phyloP scores from a whole-genome alignment of 2,888 invertebrate genomes.

The Cheilosia impressa region DNA sequence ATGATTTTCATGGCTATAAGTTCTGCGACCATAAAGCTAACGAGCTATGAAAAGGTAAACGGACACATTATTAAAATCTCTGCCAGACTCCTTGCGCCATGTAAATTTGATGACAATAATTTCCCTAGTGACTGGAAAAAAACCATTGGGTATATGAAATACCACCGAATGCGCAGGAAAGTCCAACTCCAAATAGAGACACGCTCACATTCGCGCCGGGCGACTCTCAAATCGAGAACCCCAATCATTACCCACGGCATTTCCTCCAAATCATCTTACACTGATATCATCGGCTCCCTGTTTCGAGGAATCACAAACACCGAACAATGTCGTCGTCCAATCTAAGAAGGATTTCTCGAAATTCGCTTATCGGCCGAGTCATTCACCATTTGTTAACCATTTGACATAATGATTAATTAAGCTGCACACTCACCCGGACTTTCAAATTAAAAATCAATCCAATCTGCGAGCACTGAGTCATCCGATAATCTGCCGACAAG shows the following conservation, averaged over 20 bases:
- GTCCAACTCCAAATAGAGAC: not conserved
- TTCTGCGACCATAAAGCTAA: too few relatives aligned
- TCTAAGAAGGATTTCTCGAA: slow-evolving; percentile 46
- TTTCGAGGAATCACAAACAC: slow-evolving; percentile 46
- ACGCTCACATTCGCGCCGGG: not conserved
- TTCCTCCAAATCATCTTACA: slow-evolving; percentile 25
- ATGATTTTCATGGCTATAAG: too few relatives aligned
- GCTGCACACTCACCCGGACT: slow-evolving; percentile 56
- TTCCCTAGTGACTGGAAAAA: too few relatives aligned
- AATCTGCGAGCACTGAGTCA: slow-evolving; percentile 55
- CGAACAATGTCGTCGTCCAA: slow-evolving; percentile 46
- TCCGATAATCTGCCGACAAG: slow-evolving; percentile 21
- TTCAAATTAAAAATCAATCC: slow-evolving; percentile 66
- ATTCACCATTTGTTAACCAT: slow-evolving; percentile 48
- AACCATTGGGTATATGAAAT: too few relatives aligned
- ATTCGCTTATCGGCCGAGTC: slow-evolving; percentile 52
- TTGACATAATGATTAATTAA: slow-evolving; percentile 71
- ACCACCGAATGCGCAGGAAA: too few relatives aligned
- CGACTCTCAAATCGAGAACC: not conserved
- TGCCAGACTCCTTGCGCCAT: too few relatives aligned
- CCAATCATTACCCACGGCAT: slow-evolving; percentile 28
- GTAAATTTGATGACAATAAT: too few relatives aligned
- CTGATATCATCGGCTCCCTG: slow-evolving; percentile 54
- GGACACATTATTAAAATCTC: too few relatives aligned
- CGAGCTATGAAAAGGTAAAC: too few relatives aligned